A percentile compares a stretch with the other conserved stretches of the same genome.
Evolutionary conservation across 2,888 invertebrate species (phyloP).

Genomic region (Ennomos erosarius): DNA sequence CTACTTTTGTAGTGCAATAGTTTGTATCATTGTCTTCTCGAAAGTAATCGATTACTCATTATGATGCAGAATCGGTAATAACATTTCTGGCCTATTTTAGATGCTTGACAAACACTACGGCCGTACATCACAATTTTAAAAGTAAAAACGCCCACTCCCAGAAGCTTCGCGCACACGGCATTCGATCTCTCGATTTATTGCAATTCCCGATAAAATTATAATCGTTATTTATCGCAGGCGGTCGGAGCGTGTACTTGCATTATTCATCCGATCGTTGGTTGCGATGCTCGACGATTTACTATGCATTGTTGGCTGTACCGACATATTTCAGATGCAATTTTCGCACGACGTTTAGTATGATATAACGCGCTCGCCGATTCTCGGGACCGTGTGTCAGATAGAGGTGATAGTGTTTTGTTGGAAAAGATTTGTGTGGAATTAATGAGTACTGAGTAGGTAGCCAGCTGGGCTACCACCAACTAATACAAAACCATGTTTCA

Average conservation of each 20-base stretch:
- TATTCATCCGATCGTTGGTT: constrained; percentile 70
- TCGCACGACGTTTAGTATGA: constrained; percentile 58
- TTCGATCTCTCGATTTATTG: constrained; percentile 74
- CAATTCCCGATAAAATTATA: constrained; percentile 79
- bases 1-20: no score
- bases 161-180: constrained; percentile 42
- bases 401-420: constrained; percentile 15
- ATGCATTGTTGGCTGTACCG: constrained; percentile 58
- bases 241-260: constrained; percentile 71
- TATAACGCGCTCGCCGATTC: constrained; percentile 48
- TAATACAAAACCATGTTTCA: no score
- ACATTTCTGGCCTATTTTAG: no score
- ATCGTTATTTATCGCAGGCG: constrained; percentile 76
- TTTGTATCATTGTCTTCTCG: no score
- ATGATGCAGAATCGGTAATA: no score
- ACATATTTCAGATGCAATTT: constrained; percentile 49
- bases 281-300: constrained; percentile 68
- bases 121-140: constrained; percentile 38
- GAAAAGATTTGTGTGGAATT: constrained; percentile 11
- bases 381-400: constrained; percentile 43
- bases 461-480: no score
- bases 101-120: constrained; percentile 9
- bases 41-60: no score
- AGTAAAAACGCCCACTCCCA: constrained; percentile 49
- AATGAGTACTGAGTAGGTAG: constrained; percentile 1